A percentile compares a stretch with the other conserved stretches of the same genome.
phyloP scores from a whole-genome alignment of 1,140 invertebrate genomes.

The Protaetia brevitarsis region DNA sequence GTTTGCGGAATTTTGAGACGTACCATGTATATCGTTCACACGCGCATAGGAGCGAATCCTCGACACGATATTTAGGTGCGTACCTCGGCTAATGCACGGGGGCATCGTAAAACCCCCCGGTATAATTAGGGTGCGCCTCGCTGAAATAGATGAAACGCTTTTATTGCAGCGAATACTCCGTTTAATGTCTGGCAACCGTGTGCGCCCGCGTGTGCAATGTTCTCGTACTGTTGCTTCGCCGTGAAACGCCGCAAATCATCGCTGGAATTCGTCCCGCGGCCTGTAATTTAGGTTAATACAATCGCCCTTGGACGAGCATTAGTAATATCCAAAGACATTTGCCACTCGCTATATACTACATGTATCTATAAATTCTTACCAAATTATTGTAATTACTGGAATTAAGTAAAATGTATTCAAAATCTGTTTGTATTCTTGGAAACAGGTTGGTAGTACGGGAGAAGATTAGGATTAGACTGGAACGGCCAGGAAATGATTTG shows the following conservation, averaged over 20 bases:
- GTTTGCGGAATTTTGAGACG: no score
- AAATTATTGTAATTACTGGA: not conserved
- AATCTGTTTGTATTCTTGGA: no score
- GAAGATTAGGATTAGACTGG: no score
- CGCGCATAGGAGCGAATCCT: not conserved
- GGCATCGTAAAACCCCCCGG: conserved; percentile 7
- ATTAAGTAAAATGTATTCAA: not conserved
- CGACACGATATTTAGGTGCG: conserved; percentile 7
- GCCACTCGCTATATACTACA: not conserved
- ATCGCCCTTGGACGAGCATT: not conserved
- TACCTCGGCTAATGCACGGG: not conserved
- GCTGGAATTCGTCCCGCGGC: not conserved
- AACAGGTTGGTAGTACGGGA: no score
- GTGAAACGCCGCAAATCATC: not conserved
- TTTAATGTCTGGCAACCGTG: not conserved
- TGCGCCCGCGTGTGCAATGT: not conserved
- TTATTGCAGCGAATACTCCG: not conserved
- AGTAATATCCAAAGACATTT: not conserved
- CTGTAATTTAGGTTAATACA: conserved; percentile 15
- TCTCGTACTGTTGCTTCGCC: not conserved
- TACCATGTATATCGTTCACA: no score
- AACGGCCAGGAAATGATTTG: no score
- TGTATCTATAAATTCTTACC: not conserved
- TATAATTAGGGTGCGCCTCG: conserved; percentile 19
- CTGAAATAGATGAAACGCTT: conserved; percentile 14